phyloP scores from a whole-genome alignment of 2,113 vertebrate genomes.

The Shinisaurus crocodilurus region DNA sequence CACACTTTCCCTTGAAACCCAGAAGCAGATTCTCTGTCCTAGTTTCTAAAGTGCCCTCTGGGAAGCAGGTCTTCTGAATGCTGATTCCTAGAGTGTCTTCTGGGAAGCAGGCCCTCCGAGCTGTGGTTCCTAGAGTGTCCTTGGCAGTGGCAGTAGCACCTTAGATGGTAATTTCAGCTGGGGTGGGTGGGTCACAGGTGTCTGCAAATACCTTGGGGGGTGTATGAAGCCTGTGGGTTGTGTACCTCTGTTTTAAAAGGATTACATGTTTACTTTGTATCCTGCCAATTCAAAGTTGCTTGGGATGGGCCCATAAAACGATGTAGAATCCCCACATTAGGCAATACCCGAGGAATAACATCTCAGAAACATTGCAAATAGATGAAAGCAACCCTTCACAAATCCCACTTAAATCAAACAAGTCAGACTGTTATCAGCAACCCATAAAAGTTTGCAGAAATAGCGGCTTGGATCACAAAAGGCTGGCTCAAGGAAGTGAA shows the following conservation, averaged over 20 bases:
- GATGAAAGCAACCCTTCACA: neutral
- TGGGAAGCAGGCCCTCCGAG: too few relatives aligned
- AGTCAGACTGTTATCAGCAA: neutral
- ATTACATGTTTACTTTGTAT: slow-evolving; percentile 4
- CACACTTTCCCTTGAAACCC: too few relatives aligned
- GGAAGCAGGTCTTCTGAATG: too few relatives aligned
- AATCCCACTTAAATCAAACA: neutral
- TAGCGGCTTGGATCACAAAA: neutral
- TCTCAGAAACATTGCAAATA: neutral
- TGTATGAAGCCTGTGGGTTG: too few relatives aligned
- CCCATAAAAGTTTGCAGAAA: neutral
- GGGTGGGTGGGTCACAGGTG: too few relatives aligned
- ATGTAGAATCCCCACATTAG: neutral
- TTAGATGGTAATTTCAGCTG: too few relatives aligned
- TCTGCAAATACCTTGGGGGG: too few relatives aligned
- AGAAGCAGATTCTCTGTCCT: too few relatives aligned
- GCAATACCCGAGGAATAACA: neutral
- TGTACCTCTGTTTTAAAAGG: slow-evolving; percentile 31
- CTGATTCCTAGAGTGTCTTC: too few relatives aligned
- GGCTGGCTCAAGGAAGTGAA: neutral
- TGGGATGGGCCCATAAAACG: neutral
- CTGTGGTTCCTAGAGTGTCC: too few relatives aligned
- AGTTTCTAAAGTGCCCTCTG: too few relatives aligned
- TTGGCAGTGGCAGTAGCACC: too few relatives aligned
- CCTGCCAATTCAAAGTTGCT: neutral